These are phyloP conservation scores for Acholoe squamosa DNA, from an alignment of 2,888 invertebrate species.

Conservation along the genomic window DNA sequence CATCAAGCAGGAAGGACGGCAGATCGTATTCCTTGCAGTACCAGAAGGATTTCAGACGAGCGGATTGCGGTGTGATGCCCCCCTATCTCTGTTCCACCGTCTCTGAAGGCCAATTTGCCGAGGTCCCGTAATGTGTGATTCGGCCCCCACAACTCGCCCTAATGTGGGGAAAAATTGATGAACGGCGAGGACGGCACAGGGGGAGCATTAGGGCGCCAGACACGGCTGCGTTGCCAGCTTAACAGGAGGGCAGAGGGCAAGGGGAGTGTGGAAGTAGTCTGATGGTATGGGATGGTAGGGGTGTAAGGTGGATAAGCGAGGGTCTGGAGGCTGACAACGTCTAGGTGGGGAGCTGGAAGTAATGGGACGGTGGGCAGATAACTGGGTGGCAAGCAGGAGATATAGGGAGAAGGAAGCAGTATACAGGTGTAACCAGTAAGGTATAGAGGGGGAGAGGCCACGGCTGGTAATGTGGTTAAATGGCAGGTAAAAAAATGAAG, in stretches of 20 bases:
- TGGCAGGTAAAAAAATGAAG: too few relatives aligned
- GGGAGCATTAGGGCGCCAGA: neutral
- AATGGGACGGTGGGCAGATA: too few relatives aligned
- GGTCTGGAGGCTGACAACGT: too few relatives aligned
- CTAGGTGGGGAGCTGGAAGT: too few relatives aligned
- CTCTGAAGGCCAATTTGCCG: conserved; percentile 16
- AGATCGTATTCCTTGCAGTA: too few relatives aligned
- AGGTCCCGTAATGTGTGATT: neutral
- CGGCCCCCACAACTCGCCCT: neutral
- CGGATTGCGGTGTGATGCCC: neutral
- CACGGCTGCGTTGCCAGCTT: neutral
- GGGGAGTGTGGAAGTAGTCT: neutral
- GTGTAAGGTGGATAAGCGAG: neutral
- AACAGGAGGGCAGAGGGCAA: neutral
- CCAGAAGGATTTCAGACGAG: neutral
- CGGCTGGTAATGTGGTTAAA: too few relatives aligned
- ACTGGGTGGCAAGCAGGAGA: too few relatives aligned
- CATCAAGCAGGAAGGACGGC: too few relatives aligned
- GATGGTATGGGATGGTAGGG: conserved; percentile 8
- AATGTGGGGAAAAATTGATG: conserved; percentile 20
- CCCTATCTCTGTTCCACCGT: neutral
- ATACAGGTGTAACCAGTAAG: too few relatives aligned
- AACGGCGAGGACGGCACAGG: neutral
- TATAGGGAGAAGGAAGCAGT: too few relatives aligned
- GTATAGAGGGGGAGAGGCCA: too few relatives aligned